Conservation (phyloP, 2,113 vertebrate genomes). For the Gila orcuttii region DNA sequence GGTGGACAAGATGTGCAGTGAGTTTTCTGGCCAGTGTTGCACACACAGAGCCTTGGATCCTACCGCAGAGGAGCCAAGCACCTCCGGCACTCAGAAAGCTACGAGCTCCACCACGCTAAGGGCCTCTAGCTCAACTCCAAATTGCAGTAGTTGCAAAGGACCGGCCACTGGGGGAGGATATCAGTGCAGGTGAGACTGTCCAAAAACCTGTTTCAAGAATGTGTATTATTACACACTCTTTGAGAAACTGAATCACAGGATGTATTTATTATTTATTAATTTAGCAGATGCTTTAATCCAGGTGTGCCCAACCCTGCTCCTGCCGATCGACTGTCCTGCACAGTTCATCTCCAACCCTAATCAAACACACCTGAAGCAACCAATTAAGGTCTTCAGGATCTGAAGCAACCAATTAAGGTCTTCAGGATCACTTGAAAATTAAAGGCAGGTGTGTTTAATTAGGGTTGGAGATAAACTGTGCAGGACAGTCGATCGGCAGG, state of each 20-base stretch:
- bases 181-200: conserved; percentile 88
- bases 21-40: conserved; percentile 88
- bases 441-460: too few species aligned
- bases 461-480: too few species aligned
- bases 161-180: conserved; percentile 89
- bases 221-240: neutral
- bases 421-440: too few species aligned
- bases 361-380: too few species aligned
- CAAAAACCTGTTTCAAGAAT: neutral
- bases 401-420: too few species aligned
- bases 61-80: conserved; percentile 65
- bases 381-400: too few species aligned
- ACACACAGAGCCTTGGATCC: conserved; percentile 73
- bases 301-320: too few species aligned
- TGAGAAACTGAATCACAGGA: neutral
- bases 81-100: conserved; percentile 55
- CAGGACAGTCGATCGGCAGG: too few species aligned
- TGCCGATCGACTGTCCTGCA: too few species aligned
- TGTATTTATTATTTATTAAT: too few species aligned
- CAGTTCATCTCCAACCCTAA: too few species aligned
- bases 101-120: conserved; percentile 60
- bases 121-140: conserved; percentile 82
- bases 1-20: conserved; percentile 90
- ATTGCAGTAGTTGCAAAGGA: conserved; percentile 88
- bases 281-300: too few species aligned